Evolutionary conservation across 2,113 vertebrate species (phyloP).

Genomic region (Electrona antarctica): DNA sequence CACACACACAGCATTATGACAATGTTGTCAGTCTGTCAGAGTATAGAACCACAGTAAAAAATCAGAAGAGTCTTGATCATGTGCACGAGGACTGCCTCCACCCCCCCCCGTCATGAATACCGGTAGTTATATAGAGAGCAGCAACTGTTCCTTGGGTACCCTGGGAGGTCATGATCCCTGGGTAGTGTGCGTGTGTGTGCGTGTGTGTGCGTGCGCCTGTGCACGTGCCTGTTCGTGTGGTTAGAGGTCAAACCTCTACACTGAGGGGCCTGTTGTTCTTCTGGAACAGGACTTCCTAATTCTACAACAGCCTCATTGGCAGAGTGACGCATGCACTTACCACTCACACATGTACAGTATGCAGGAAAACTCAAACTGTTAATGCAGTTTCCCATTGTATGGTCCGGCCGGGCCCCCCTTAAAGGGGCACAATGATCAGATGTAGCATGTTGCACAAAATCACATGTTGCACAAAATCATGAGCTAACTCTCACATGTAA

Average conservation of each 20-base stretch:
- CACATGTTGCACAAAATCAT: too few relatives aligned
- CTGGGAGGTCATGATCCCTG: constrained; percentile 26
- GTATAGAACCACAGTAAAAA: constrained; percentile 37
- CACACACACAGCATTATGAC: constrained; percentile 17
- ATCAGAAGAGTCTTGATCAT: constrained; percentile 55
- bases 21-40: constrained; percentile 35
- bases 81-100: constrained; percentile 9
- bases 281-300: constrained; percentile 16
- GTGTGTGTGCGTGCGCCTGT: not conserved
- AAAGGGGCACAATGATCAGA: too few relatives aligned
- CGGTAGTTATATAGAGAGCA: constrained; percentile 3
- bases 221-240: constrained; percentile 23
- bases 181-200: constrained; percentile 16
- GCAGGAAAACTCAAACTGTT: not conserved
- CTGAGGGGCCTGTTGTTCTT: constrained; percentile 21
- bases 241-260: constrained; percentile 25
- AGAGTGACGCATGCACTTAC: not conserved
- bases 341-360: not conserved
- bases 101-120: not conserved
- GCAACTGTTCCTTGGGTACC: constrained; percentile 62
- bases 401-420: too few relatives aligned
- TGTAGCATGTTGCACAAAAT: too few relatives aligned
- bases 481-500: too few relatives aligned
- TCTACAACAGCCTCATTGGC: constrained; percentile 25
- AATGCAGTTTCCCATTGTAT: not conserved